A percentile compares a stretch with the other conserved stretches of the same genome.
Evolutionary conservation across 2,113 vertebrate species (phyloP).

Genomic region (Pteropus alecto): DNA sequence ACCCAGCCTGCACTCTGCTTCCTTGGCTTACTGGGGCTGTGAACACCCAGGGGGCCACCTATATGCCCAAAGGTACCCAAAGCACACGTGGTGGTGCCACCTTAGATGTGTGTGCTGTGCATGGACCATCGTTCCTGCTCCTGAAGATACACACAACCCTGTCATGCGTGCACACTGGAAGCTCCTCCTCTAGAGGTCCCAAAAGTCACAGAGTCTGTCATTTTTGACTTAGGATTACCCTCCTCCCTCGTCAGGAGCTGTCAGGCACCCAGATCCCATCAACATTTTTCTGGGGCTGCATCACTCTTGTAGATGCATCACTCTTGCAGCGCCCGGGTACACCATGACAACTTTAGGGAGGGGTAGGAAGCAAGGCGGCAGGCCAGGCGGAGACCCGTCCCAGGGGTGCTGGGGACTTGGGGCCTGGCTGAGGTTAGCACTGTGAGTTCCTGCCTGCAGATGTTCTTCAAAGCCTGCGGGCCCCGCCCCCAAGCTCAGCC

Average conservation of each 20-base stretch:
- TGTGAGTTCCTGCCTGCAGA: neutral
- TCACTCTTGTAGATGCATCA: neutral
- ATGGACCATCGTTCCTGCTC: accelerated
- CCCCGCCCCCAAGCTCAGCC: neutral
- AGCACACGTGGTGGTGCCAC: accelerated
- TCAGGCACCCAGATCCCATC: neutral
- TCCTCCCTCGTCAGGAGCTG: neutral
- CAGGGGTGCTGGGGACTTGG: neutral
- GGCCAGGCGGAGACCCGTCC: neutral
- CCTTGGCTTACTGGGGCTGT: neutral
- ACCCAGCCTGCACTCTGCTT: neutral
- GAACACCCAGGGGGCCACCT: neutral
- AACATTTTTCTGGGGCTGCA: neutral
- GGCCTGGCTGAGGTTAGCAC: neutral
- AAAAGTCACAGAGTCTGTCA: neutral
- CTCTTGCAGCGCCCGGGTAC: accelerated
- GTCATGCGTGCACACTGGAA: accelerated
- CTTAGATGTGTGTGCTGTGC: accelerated
- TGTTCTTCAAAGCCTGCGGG: neutral
- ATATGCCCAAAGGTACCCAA: neutral
- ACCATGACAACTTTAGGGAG: neutral
- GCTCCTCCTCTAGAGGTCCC: neutral
- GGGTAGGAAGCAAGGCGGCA: neutral
- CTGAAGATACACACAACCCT: accelerated
- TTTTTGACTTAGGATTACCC: neutral